phyloP scores from a whole-genome alignment of 2,888 invertebrate genomes.

The Clanis bilineata region DNA sequence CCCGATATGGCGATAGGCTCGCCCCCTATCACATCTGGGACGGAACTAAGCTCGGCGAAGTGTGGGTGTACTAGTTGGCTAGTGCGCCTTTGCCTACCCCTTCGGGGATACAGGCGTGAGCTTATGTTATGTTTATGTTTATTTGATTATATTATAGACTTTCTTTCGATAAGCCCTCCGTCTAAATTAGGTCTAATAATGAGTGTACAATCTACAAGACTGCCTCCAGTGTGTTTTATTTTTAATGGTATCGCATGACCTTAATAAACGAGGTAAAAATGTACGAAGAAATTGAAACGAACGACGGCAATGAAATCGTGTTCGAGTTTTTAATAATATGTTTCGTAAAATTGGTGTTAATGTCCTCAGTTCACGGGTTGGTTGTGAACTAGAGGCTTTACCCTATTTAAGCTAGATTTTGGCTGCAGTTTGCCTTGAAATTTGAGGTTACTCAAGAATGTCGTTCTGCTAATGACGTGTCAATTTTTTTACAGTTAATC shows the following conservation, averaged over 20 bases:
- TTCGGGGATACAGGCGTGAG: too few relatives aligned
- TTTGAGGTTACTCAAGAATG: constrained; percentile 8
- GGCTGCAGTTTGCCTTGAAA: constrained; percentile 1
- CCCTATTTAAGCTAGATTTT: constrained; percentile 8
- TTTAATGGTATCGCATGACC: constrained; percentile 22
- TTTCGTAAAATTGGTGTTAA: constrained; percentile 6
- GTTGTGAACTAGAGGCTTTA: background rate
- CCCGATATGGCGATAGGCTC: too few relatives aligned
- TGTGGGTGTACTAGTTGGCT: too few relatives aligned
- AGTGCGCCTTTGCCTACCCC: too few relatives aligned
- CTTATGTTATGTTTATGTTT: too few relatives aligned
- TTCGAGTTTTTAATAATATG: constrained; percentile 16
- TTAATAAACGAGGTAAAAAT: constrained; percentile 10
- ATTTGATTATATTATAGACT: too few relatives aligned
- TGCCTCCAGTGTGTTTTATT: constrained; percentile 29
- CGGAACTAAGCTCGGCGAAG: too few relatives aligned
- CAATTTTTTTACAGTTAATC: background rate
- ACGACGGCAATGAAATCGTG: constrained; percentile 18
- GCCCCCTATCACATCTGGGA: too few relatives aligned
- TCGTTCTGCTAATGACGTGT: background rate
- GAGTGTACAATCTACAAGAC: constrained; percentile 29
- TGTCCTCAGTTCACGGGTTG: constrained; percentile 5
- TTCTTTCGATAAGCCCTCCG: too few relatives aligned
- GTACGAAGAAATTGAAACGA: constrained; percentile 13
- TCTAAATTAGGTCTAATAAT: too few relatives aligned